phyloP scores from a whole-genome alignment of 1,140 invertebrate species.

The Lordiphosa collinella region DNA sequence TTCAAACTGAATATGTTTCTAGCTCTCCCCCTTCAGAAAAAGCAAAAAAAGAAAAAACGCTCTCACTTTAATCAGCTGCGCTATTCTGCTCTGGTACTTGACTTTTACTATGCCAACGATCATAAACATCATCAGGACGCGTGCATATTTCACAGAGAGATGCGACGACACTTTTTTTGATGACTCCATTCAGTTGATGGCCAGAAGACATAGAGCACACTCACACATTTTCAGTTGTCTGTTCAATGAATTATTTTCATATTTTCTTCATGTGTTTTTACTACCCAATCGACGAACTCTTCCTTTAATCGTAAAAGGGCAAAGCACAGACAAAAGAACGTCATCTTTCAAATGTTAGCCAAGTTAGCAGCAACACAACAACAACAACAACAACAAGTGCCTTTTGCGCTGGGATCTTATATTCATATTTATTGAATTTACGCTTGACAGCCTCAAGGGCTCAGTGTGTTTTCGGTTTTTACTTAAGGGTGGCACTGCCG shows the following conservation, averaged over 20 bases:
- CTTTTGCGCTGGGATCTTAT: constrained; percentile 61
- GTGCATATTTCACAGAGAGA: not conserved
- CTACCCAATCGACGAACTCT: constrained; percentile 29
- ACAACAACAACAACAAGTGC: constrained; percentile 75
- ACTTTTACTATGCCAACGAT: constrained; percentile 44
- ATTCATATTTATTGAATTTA: constrained; percentile 78
- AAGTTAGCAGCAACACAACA: too few relatives aligned
- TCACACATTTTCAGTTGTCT: constrained; percentile 1
- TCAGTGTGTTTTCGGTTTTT: constrained; percentile 47
- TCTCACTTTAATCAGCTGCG: constrained; percentile 41
- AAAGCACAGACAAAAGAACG: constrained; percentile 65
- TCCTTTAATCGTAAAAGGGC: constrained; percentile 15
- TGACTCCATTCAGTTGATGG: constrained; percentile 11
- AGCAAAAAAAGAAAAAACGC: not conserved
- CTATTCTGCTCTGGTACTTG: constrained; percentile 16
- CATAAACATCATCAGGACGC: constrained; percentile 5
- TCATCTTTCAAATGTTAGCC: constrained; percentile 61
- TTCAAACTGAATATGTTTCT: constrained; percentile 10
- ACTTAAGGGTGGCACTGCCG: constrained; percentile 54
- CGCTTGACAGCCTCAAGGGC: constrained; percentile 68
- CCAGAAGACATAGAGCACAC: not conserved
- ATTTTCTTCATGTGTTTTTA: constrained; percentile 53
- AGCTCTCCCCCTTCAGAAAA: not conserved
- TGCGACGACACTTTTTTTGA: constrained; percentile 2
- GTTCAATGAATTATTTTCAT: constrained; percentile 73